These are phyloP conservation scores for Lepus townsendii DNA, from an alignment of 2,797 vertebrate genomes.

Conservation along the genomic window DNA sequence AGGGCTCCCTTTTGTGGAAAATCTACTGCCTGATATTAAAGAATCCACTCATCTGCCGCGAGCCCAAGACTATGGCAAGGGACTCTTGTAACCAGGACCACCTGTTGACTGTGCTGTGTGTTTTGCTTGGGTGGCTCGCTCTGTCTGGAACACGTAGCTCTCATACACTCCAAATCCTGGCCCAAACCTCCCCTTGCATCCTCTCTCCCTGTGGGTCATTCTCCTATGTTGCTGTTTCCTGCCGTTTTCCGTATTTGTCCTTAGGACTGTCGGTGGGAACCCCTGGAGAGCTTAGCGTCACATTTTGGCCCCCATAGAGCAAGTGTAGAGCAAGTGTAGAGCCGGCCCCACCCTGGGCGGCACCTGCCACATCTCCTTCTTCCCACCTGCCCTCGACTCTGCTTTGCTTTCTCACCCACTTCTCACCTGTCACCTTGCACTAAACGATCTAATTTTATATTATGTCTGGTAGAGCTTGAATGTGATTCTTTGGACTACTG, in stretches of 20 bases:
- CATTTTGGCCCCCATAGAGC: not conserved
- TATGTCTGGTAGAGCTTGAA: not conserved
- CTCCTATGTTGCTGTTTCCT: not conserved
- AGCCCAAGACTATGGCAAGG: not conserved
- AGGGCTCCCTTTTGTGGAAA: not conserved
- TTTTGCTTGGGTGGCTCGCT: not conserved
- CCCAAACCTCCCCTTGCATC: not conserved
- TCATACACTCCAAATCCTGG: not conserved
- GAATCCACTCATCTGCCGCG: not conserved
- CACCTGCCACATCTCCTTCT: not conserved
- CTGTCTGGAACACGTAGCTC: not conserved
- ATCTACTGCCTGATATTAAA: not conserved
- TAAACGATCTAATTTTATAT: not conserved
- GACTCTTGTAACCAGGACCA: not conserved
- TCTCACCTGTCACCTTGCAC: not conserved
- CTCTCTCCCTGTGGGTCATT: not conserved
- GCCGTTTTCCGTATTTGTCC: not conserved
- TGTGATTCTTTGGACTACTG: not conserved
- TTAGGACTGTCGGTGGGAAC: not conserved
- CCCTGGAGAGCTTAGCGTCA: not conserved
- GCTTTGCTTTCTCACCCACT: not conserved
- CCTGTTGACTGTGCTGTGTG: not conserved
- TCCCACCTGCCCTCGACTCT: not conserved
- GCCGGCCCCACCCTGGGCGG: too few species aligned
- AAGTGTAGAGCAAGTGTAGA: not conserved